A percentile compares a stretch with the other conserved stretches of the same genome.
Conservation (phyloP, 2,797 vertebrate genomes). For the Peromyscus attwateri region DNA sequence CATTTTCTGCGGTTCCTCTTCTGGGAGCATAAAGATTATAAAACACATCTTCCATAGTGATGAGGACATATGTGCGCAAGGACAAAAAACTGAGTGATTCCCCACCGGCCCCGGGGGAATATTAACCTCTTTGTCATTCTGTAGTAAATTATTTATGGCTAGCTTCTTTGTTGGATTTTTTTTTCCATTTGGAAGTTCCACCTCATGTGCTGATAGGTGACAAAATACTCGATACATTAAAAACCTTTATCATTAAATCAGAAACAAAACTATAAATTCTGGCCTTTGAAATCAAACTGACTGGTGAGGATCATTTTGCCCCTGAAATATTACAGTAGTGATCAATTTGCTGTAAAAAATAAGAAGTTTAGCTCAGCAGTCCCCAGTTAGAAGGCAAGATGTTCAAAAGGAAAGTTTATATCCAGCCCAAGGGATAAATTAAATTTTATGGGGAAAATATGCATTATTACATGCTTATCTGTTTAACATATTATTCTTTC, state of each 20-base stretch:
- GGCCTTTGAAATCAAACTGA: constrained; percentile 90
- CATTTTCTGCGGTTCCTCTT: constrained; percentile 60
- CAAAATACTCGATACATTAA: constrained; percentile 89
- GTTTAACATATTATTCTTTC: constrained; percentile 89
- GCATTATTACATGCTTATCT: constrained; percentile 89
- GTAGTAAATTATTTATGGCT: constrained; percentile 85
- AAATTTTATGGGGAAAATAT: constrained; percentile 90
- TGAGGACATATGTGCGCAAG: constrained; percentile 82
- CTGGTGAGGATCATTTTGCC: constrained; percentile 89
- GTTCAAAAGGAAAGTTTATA: constrained; percentile 89
- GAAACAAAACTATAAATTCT: constrained; percentile 88
- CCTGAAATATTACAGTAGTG: constrained; percentile 90
- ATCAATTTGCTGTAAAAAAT: constrained; percentile 90
- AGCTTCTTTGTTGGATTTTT: constrained; percentile 83
- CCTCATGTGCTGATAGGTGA: constrained; percentile 87
- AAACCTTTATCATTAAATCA: constrained; percentile 90
- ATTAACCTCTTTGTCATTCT: constrained; percentile 87
- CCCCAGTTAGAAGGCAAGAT: constrained; percentile 88
- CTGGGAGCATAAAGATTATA: constrained; percentile 1
- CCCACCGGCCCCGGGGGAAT: constrained; percentile 83
- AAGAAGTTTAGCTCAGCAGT: constrained; percentile 89
- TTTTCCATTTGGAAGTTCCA: constrained; percentile 88
- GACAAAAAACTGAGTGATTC: constrained; percentile 85
- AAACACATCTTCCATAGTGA: constrained; percentile 55
- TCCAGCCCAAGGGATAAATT: constrained; percentile 89